A percentile compares a stretch with the other conserved stretches of the same genome.
Evolutionary conservation across 2,797 vertebrate species (phyloP).

Genomic region (Pteronotus mesoamericanus): DNA sequence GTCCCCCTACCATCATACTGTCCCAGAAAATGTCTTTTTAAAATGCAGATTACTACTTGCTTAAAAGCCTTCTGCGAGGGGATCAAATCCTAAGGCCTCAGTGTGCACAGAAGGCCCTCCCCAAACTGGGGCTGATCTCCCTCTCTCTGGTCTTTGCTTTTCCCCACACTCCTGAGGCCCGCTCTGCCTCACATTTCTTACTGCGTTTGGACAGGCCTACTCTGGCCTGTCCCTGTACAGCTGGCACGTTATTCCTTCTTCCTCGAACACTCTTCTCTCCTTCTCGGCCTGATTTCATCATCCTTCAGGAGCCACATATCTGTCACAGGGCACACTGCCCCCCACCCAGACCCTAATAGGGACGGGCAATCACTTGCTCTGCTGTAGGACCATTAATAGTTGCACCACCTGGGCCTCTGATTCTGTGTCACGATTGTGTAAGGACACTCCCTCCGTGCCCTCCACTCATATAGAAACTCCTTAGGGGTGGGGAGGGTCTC

Average conservation of each 20-base stretch:
- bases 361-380: not conserved
- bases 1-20: not conserved
- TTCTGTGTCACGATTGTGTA: not conserved
- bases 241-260: not conserved
- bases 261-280: not conserved
- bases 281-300: not conserved
- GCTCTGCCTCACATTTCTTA: not conserved
- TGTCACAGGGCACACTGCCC: not conserved
- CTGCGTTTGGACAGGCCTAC: not conserved
- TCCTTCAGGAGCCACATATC: not conserved
- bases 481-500: accelerated
- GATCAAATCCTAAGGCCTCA: not conserved
- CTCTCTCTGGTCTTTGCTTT: not conserved
- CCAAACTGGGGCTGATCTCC: not conserved
- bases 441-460: not conserved
- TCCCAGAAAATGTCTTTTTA: not conserved
- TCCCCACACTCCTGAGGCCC: no score
- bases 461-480: not conserved
- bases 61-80: not conserved
- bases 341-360: not conserved
- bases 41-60: not conserved
- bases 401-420: not conserved
- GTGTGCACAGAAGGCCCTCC: not conserved
- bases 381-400: not conserved
- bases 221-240: no score